Percentiles rank a stretch among this genome's conserved stretches.
Conservation (phyloP, 2,797 vertebrate genomes). For the Halcyon badia region DNA sequence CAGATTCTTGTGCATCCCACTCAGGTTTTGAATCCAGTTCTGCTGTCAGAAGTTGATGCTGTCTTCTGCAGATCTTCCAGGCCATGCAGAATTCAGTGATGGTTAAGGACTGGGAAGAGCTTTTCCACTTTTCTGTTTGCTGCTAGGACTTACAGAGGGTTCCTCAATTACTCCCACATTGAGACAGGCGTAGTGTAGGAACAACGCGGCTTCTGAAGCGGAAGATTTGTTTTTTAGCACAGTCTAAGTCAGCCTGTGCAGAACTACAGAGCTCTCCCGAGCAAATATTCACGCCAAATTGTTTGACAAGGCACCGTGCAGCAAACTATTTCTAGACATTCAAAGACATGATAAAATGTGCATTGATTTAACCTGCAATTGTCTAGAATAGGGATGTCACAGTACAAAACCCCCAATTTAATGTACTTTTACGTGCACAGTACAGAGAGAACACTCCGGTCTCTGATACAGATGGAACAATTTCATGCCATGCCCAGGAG, state of each 20-base stretch:
- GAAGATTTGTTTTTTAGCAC: background rate
- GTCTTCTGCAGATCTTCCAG: background rate
- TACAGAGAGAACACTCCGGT: background rate
- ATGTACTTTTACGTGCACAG: background rate
- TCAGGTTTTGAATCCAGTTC: background rate
- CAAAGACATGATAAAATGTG: background rate
- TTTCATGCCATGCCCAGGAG: background rate
- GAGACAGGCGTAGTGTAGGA: background rate
- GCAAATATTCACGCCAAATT: background rate
- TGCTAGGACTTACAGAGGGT: background rate
- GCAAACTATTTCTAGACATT: background rate
- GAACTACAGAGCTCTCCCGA: background rate
- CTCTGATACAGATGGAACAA: background rate
- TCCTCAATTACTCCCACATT: background rate
- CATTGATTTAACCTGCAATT: constrained; percentile 22
- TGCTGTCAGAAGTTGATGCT: background rate
- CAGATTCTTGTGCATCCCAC: background rate
- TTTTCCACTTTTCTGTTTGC: background rate
- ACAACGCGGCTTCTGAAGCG: background rate
- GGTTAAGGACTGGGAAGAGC: background rate
- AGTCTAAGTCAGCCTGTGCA: background rate
- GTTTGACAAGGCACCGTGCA: background rate
- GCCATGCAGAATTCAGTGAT: background rate
- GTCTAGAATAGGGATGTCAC: constrained; percentile 30
- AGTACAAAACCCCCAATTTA: background rate